Base-by-base conservation (phyloP, 1,140 invertebrate species). In the Cyclina sinensis region DNA sequence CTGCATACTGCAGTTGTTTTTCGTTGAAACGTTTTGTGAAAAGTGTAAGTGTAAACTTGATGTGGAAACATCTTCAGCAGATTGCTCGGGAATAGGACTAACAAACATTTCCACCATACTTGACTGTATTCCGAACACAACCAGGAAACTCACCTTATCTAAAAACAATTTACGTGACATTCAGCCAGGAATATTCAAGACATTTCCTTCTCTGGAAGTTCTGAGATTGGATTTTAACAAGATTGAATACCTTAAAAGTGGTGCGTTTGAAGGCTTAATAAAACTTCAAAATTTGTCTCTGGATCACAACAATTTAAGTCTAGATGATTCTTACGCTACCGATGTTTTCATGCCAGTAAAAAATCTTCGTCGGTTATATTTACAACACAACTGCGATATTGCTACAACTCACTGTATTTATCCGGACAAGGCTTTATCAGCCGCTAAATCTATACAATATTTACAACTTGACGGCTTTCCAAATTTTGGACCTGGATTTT, bases 341-440 rank as follows among this genome's bases (percentile, higher is more conserved):
- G 43, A 35, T 35, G 1, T 48, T 11, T 78, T 78, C n/a, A 32
- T 2, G 18, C 74, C 74, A n/a, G 18, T 78, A 32, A 0, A 21
- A 30, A 78, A 54, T 51, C 74, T 78, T 16, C 74, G 30, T 4
- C 32, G 12, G 7, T 37, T 78, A 14, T 32, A 48, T n/a, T 7
- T 78, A 18, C 46, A 78, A 51, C 27, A 43, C 0, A 78, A 78
- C 21, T 78, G 74, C 48, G 7, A 78, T 37, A 27, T 54, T 37
- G 4, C 18, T 54, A 78, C 27, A 14, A 46, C 14, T 43, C 14
- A 24, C 16, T 78, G 74, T 54, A 9, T 27, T 12, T 78, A 78
- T 51, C 74, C 74, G 7, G 74, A 78, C 24, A 51, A 16, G 9
- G 74, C 74, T 35, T 16, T 78, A 30, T 78, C 74, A 35, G n/a